Percentiles rank a stretch among this genome's conserved stretches.
Evolutionary conservation across 2,888 invertebrate genomes (phyloP).

Genomic region (Limnephilus lunatus): DNA sequence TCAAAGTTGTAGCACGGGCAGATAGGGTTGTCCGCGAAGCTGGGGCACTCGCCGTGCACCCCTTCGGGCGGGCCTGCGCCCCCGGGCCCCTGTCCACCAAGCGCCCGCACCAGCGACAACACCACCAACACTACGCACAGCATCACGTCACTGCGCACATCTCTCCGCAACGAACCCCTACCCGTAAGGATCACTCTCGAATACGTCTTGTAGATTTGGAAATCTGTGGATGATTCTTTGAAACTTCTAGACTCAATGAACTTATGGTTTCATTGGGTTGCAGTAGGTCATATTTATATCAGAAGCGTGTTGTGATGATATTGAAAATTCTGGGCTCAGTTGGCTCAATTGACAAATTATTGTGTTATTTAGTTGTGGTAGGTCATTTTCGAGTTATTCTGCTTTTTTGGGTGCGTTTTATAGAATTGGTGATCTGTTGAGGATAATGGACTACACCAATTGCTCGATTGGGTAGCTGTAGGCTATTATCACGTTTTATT

Average conservation of each 20-base stretch:
- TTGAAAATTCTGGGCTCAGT: no score
- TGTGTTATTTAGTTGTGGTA: no score
- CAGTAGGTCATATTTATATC: background rate
- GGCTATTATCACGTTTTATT: background rate
- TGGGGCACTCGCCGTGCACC: constrained; percentile 79
- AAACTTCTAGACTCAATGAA: background rate
- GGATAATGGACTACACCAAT: background rate
- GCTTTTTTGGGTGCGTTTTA: background rate
- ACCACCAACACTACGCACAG: constrained; percentile 53
- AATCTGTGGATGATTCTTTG: background rate
- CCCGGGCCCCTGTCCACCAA: constrained; percentile 46
- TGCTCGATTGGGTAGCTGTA: background rate
- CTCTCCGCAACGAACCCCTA: background rate
- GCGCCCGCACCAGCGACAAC: constrained; percentile 49
- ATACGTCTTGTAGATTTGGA: constrained; percentile 15
- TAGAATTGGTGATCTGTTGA: background rate
- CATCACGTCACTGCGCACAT: constrained; percentile 63
- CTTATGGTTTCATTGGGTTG: background rate
- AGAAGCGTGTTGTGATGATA: no score
- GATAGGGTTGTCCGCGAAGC: constrained; percentile 85
- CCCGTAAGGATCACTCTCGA: background rate
- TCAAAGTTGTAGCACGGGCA: constrained; percentile 96
- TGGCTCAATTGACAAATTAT: no score
- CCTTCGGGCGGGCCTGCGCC: constrained; percentile 36
- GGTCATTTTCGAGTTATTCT: no score